A percentile compares a stretch with the other conserved stretches of the same genome.
Evolutionary conservation across 2,113 vertebrate genomes (phyloP).

Genomic region (Hydropotes inermis): DNA sequence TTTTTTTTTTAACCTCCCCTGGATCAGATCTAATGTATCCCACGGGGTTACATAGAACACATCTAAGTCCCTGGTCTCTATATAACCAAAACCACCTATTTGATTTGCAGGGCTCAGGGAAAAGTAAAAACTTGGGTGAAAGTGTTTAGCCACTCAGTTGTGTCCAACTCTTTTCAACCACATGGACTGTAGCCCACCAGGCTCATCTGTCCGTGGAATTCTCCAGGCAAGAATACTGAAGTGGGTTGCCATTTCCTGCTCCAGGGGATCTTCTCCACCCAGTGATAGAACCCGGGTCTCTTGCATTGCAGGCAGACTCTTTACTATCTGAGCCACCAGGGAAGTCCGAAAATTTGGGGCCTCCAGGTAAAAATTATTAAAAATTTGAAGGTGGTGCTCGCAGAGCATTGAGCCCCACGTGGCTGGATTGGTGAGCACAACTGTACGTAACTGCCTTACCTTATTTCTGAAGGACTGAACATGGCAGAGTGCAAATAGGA

Average conservation of each 20-base stretch:
- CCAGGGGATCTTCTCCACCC: not conserved
- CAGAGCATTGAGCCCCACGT: not conserved
- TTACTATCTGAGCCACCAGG: not conserved
- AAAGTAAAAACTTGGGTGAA: not conserved
- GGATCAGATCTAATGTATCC: not conserved
- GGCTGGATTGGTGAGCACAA: not conserved
- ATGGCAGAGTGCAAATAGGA: not conserved
- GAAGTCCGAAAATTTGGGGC: not conserved
- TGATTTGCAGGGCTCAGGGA: not conserved
- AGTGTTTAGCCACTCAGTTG: not conserved
- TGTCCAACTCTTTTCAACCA: not conserved
- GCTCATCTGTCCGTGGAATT: not conserved
- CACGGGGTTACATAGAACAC: not conserved
- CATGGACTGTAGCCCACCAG: not conserved
- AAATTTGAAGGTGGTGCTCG: not conserved
- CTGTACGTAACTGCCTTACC: not conserved
- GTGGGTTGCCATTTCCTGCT: not conserved
- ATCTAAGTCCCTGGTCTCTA: not conserved
- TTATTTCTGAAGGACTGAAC: not conserved
- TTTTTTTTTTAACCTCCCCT: not conserved
- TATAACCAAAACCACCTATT: not conserved
- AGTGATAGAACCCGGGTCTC: not conserved
- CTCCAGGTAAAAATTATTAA: not conserved
- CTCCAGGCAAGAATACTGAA: not conserved
- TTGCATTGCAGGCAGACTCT: not conserved